Evolutionary conservation across 2,113 vertebrate species (phyloP).

Genomic region (Percopsis transmontana): DNA sequence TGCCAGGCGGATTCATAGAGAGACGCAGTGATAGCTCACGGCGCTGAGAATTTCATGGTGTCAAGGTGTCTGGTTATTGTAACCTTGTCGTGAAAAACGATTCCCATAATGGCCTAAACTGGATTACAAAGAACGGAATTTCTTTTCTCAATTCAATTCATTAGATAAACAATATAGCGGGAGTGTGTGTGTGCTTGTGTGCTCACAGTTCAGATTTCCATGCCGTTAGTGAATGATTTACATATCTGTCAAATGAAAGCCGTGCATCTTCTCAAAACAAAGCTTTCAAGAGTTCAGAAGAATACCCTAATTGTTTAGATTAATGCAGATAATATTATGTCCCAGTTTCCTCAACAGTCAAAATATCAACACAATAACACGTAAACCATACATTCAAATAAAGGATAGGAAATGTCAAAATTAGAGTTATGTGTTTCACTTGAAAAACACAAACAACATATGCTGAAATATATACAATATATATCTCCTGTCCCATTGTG

Average conservation of each 20-base stretch:
- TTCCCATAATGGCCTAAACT: slow-evolving; percentile 24
- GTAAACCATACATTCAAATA: too few species aligned
- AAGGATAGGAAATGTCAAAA: too few species aligned
- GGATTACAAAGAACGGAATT: slow-evolving; percentile 11
- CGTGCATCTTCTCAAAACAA: neutral
- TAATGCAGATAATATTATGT: too few species aligned
- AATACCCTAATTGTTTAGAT: too few species aligned
- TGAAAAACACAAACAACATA: too few species aligned
- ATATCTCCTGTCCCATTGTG: too few species aligned
- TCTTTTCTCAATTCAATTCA: neutral
- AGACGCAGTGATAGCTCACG: slow-evolving; percentile 39
- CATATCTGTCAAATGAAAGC: neutral
- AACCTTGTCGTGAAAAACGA: slow-evolving; percentile 36
- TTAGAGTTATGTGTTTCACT: too few species aligned
- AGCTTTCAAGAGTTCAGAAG: too few species aligned
- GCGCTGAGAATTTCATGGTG: slow-evolving; percentile 39
- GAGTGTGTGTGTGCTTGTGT: neutral
- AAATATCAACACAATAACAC: too few species aligned
- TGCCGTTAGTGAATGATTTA: neutral
- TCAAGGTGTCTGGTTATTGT: slow-evolving; percentile 51
- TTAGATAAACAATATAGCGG: neutral
- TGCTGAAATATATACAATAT: too few species aligned
- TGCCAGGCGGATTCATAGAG: slow-evolving; percentile 34
- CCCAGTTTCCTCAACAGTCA: too few species aligned
- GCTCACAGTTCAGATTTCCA: too few species aligned